Evolutionary conservation across 2,888 invertebrate species (phyloP).

Genomic region (Lithophane semibrunnea): DNA sequence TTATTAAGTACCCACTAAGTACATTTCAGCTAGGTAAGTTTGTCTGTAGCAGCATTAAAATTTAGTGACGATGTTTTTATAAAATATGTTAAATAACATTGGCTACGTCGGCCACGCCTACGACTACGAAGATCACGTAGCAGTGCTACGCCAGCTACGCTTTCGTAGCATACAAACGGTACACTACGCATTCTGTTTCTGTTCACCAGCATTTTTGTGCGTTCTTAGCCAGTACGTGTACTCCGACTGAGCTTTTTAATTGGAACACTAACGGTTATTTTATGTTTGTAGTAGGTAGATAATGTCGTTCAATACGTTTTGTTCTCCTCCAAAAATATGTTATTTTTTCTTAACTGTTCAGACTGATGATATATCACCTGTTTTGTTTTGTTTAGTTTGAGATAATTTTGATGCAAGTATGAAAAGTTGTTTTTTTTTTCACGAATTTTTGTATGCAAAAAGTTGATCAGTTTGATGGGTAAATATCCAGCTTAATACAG

Average conservation of each 20-base stretch:
- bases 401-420: background rate
- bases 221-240: background rate
- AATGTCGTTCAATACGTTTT: background rate
- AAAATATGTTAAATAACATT: background rate
- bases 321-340: background rate
- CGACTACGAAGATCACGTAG: constrained; percentile 9
- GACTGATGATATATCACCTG: background rate
- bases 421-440: background rate
- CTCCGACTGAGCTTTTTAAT: constrained; percentile 19
- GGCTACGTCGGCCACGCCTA: background rate
- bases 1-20: constrained; percentile 5
- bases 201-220: constrained; percentile 4
- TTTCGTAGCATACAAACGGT: constrained; percentile 24
- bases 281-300: background rate
- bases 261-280: background rate
- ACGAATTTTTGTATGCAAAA: background rate
- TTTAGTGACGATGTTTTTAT: background rate
- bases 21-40: background rate
- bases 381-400: too few relatives aligned
- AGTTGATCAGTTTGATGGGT: background rate
- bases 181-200: constrained; percentile 3
- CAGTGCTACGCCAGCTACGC: constrained; percentile 31
- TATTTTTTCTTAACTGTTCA: background rate
- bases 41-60: background rate
- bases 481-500: background rate